Evolutionary conservation across 2,888 invertebrate species (phyloP).

Genomic region (Noctua fimbriata): DNA sequence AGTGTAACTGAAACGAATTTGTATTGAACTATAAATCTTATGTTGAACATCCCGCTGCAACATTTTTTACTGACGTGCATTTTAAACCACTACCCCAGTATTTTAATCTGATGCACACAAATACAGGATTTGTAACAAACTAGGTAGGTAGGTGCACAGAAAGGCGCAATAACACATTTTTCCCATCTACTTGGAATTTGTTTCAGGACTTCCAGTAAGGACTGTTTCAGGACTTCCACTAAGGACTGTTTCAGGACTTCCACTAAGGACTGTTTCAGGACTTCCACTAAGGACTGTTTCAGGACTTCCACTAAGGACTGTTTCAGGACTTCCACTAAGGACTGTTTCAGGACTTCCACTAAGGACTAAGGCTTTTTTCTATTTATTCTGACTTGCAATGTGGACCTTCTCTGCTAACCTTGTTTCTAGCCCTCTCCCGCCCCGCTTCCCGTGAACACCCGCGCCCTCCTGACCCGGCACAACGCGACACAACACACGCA

Average conservation of each 20-base stretch:
- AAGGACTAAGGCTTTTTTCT: no score
- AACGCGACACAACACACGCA: neutral
- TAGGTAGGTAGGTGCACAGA: neutral
- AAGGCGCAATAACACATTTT: constrained; percentile 2
- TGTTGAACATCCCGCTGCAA: neutral
- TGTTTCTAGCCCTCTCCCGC: neutral
- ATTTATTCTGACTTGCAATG: neutral
- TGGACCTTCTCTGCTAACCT: neutral
- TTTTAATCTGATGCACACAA: neutral
- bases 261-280: no score
- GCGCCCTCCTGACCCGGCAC: neutral
- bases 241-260: neutral
- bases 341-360: neutral
- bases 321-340: neutral
- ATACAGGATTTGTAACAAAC: neutral
- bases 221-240: neutral
- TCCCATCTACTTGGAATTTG: neutral
- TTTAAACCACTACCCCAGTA: neutral
- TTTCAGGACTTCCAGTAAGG: neutral
- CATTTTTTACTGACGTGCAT: neutral
- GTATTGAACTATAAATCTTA: constrained; percentile 22
- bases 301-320: neutral
- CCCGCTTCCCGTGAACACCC: neutral
- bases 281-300: neutral
- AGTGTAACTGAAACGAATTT: constrained; percentile 17